A percentile compares a stretch with the other conserved stretches of the same genome.
phyloP scores from a whole-genome alignment of 2,888 invertebrate genomes.

The Nomada goodeniana region DNA sequence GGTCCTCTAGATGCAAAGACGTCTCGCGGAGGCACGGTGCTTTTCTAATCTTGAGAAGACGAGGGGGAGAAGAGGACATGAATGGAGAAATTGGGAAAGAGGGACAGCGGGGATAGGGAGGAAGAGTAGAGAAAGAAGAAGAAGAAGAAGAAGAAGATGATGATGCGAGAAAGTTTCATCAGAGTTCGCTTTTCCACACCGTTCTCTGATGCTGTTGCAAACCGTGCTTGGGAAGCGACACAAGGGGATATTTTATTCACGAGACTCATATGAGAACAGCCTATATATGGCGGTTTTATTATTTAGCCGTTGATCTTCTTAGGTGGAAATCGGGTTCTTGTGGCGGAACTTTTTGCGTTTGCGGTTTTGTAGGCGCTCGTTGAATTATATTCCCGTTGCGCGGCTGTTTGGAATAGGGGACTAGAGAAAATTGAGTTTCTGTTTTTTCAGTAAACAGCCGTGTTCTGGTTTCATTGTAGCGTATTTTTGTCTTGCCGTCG shows the following conservation, averaged over 20 bases:
- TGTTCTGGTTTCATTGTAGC: not conserved
- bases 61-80: not conserved
- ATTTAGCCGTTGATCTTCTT: constrained; percentile 46
- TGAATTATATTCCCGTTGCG: not conserved
- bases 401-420: not conserved
- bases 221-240: constrained; percentile 62
- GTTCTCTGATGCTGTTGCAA: constrained; percentile 26
- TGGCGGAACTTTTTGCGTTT: not conserved
- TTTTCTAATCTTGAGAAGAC: constrained; percentile 75
- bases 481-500: not conserved
- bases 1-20: constrained; percentile 61
- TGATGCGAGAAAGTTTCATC: constrained; percentile 59
- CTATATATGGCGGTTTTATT: constrained; percentile 54
- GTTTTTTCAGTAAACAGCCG: not conserved
- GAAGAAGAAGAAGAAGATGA: constrained; percentile 24
- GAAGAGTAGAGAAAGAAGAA: not conserved
- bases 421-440: constrained; percentile 1
- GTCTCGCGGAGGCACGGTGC: constrained; percentile 65
- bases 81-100: constrained; percentile 32
- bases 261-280: constrained; percentile 51
- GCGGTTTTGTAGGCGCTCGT: not conserved
- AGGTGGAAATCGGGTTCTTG: not conserved
- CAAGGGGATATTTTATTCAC: constrained; percentile 76
- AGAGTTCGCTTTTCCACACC: constrained; percentile 22
- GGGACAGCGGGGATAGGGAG: not conserved